Evolutionary conservation across 1,140 invertebrate genomes (phyloP).

Genomic region (Forficula auricularia): DNA sequence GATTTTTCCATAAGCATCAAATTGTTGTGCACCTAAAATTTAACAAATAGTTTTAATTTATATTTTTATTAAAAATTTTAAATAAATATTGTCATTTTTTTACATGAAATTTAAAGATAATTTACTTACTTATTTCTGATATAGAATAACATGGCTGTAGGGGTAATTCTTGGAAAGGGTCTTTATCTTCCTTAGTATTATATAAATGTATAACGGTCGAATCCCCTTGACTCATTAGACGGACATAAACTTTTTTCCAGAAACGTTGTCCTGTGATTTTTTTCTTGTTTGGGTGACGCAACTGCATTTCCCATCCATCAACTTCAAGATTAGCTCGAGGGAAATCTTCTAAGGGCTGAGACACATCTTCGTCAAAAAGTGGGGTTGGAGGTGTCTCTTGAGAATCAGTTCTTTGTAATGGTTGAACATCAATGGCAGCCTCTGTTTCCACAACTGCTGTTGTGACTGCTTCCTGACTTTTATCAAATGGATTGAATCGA

Average conservation of each 20-base stretch:
- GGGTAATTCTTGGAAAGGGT: conserved; percentile 84
- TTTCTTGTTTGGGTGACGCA: conserved; percentile 93
- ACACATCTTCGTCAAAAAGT: conserved; percentile 85
- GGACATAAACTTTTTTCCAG: conserved; percentile 94
- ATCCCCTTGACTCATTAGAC: conserved; percentile 58
- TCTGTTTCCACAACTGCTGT: too few relatives aligned
- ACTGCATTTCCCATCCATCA: conserved; percentile 92
- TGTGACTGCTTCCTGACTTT: conserved; percentile 34
- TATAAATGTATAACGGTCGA: conserved; percentile 71
- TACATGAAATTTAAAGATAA: background rate
- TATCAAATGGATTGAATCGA: conserved; percentile 65
- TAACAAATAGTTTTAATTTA: conserved; percentile 1
- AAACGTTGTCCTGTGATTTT: conserved; percentile 90
- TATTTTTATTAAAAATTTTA: background rate
- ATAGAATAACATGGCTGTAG: conserved; percentile 84
- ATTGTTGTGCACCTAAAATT: conserved; percentile 70
- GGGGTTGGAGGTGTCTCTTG: conserved; percentile 74
- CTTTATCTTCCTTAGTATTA: conserved; percentile 68
- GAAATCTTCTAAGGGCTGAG: conserved; percentile 83
- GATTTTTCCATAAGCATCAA: conserved; percentile 96
- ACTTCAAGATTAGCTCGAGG: conserved; percentile 58
- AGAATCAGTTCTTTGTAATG: conserved; percentile 36
- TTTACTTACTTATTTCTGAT: conserved; percentile 47
- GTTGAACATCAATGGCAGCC: conserved; percentile 3
- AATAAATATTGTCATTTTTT: background rate